A percentile compares a stretch with the other conserved stretches of the same genome.
Evolutionary conservation across 2,888 invertebrate species (phyloP).

Genomic region (Criorhina ranunculi): DNA sequence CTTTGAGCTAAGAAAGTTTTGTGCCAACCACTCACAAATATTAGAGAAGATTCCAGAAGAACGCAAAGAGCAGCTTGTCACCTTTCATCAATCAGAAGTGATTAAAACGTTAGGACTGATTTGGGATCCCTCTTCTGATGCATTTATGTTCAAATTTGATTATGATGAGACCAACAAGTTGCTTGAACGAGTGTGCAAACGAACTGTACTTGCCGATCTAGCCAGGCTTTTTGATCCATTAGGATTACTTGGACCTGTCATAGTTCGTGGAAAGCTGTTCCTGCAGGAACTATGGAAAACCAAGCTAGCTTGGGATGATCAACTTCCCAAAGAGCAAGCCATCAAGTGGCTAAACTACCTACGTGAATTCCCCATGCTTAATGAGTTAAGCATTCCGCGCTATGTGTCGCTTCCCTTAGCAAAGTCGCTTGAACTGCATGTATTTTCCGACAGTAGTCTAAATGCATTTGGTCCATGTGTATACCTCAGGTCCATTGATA

Average conservation of each 20-base stretch:
- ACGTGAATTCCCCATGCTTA: no score
- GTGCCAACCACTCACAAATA: slow-evolving; percentile 20
- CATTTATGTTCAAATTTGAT: slow-evolving; percentile 2
- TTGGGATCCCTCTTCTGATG: slow-evolving; percentile 3
- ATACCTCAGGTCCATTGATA: no score
- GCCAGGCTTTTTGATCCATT: slow-evolving; percentile 3
- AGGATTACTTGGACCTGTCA: slow-evolving; percentile 6
- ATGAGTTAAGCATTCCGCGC: no score
- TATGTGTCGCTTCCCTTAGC: no score
- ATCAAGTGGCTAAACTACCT: no score
- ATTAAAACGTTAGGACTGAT: slow-evolving; percentile 12
- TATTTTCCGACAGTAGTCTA: no score
- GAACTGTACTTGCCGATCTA: slow-evolving; percentile 16
- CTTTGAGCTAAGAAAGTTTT: no score
- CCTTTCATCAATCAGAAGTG: slow-evolving; percentile 6
- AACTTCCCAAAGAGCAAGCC: neutral
- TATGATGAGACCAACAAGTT: neutral
- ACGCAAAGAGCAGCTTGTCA: neutral
- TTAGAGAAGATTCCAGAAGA: slow-evolving; percentile 15
- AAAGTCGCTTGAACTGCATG: no score
- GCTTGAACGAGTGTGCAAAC: slow-evolving; percentile 5
- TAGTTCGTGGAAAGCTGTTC: slow-evolving; percentile 20
- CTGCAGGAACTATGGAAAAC: slow-evolving; percentile 24
- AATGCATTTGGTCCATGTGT: no score
- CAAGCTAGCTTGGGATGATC: slow-evolving; percentile 5